Conservation (phyloP, 2,888 invertebrate genomes). For the Cryptus armator region DNA sequence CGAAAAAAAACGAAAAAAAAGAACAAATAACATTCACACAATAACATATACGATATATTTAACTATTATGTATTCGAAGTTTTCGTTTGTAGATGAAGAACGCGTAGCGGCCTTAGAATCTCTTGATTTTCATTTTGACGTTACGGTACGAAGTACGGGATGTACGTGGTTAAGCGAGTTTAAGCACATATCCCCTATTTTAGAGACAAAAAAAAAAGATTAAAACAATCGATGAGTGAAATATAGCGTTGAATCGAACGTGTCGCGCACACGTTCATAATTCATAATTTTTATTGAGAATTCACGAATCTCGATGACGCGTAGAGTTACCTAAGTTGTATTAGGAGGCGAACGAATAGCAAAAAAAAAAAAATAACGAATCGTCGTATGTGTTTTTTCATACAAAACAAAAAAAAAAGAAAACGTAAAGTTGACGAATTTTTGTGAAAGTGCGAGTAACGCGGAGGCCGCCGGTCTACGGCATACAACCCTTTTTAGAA, state of each 20-base stretch:
- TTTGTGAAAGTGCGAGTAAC: slow-evolving; percentile 36
- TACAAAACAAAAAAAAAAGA: slow-evolving; percentile 7
- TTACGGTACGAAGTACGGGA: slow-evolving; percentile 63
- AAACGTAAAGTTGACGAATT: slow-evolving; percentile 21
- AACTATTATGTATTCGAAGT: slow-evolving; percentile 28
- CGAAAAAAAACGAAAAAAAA: not conserved
- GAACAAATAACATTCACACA: slow-evolving; percentile 30
- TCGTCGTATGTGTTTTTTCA: slow-evolving; percentile 34
- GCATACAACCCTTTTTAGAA: slow-evolving; percentile 36
- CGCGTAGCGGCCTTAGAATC: slow-evolving; percentile 72
- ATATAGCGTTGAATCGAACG: slow-evolving; percentile 4
- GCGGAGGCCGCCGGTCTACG: slow-evolving; percentile 41
- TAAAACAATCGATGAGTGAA: slow-evolving; percentile 9
- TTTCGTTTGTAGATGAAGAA: slow-evolving; percentile 52
- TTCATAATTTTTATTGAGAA: slow-evolving; percentile 35
- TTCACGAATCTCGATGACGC: slow-evolving; percentile 39
- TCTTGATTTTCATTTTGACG: slow-evolving; percentile 66
- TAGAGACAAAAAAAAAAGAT: slow-evolving; percentile 22
- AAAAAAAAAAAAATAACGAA: slow-evolving; percentile 11
- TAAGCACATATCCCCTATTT: slow-evolving; percentile 76
- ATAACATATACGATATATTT: slow-evolving; percentile 47
- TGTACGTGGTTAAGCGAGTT: slow-evolving; percentile 70
- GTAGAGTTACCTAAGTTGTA: slow-evolving; percentile 54
- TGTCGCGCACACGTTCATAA: not conserved
- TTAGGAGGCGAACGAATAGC: slow-evolving; percentile 29